Conservation (phyloP, 1,140 invertebrate genomes). For the Triops longicaudatus region DNA sequence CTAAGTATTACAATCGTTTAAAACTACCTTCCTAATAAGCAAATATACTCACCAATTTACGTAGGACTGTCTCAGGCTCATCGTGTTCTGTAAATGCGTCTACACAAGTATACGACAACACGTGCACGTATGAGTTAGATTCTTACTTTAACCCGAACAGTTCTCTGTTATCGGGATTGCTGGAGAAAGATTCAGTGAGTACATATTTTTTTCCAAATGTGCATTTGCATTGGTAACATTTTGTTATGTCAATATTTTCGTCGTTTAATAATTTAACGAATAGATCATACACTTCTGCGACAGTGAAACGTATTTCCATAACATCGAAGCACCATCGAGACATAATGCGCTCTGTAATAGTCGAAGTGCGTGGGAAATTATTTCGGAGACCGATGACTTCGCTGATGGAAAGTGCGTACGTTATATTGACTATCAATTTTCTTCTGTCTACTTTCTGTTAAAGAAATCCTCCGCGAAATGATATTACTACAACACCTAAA, state of each 20-base stretch:
- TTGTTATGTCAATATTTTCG: too few species aligned
- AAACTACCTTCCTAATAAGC: neutral
- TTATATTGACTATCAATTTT: neutral
- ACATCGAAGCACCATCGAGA: conserved; percentile 37
- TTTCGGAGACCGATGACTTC: conserved; percentile 40
- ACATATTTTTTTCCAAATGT: neutral
- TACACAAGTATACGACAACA: neutral
- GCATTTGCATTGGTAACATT: too few species aligned
- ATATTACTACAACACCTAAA: neutral
- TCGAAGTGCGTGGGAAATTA: conserved; percentile 40
- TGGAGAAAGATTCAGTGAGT: neutral
- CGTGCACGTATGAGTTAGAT: neutral
- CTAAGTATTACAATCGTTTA: neutral
- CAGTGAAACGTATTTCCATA: conserved; percentile 34
- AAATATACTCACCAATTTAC: neutral
- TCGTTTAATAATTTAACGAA: neutral
- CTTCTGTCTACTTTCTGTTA: neutral
- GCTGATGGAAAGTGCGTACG: conserved; percentile 13
- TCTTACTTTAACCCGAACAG: neutral
- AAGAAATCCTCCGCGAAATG: neutral
- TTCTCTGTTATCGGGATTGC: neutral
- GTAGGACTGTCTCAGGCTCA: neutral
- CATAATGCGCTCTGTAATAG: conserved; percentile 42
- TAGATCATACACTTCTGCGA: conserved; percentile 38
- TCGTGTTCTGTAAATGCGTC: neutral